These are phyloP conservation scores for Bovichtus variegatus DNA, from an alignment of 2,797 vertebrate species.

Conservation along the genomic window DNA sequence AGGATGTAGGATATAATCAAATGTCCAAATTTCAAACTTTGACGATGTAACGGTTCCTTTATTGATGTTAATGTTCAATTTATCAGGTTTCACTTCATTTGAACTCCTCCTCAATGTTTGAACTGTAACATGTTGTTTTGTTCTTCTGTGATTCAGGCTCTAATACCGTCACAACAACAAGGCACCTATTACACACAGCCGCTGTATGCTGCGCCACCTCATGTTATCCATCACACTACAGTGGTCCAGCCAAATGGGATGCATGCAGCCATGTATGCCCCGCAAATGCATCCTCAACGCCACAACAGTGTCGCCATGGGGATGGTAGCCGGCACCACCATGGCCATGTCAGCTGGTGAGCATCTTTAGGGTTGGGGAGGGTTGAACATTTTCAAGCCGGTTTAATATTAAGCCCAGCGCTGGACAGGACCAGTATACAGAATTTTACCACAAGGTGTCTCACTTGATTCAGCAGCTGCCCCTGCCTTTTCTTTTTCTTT, in stretches of 20 bases:
- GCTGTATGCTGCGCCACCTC: slow-evolving; percentile 95
- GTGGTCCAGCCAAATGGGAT: slow-evolving; percentile 99
- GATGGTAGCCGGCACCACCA: slow-evolving; percentile 97
- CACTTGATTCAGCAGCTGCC: too few relatives aligned
- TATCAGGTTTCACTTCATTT: background rate
- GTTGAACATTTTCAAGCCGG: too few relatives aligned
- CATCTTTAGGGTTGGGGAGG: too few relatives aligned
- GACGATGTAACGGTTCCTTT: background rate
- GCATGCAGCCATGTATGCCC: slow-evolving; percentile 96
- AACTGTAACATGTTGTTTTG: background rate
- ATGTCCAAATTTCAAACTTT: background rate
- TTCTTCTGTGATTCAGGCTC: slow-evolving; percentile 48
- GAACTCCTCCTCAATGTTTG: background rate
- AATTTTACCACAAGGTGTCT: too few relatives aligned
- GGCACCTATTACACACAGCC: slow-evolving; percentile 98
- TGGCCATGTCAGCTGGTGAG: slow-evolving; percentile 99
- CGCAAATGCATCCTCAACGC: slow-evolving; percentile 87
- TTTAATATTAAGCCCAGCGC: too few relatives aligned
- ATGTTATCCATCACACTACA: slow-evolving; percentile 99
- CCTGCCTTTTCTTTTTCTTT: too few relatives aligned
- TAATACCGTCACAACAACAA: slow-evolving; percentile 88
- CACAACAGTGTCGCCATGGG: slow-evolving; percentile 94
- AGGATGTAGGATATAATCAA: background rate
- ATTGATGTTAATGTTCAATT: background rate
- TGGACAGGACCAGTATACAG: too few relatives aligned